These are phyloP conservation scores for Eupithecia abbreviata DNA, from an alignment of 2,888 invertebrate species.

Conservation along the genomic window DNA sequence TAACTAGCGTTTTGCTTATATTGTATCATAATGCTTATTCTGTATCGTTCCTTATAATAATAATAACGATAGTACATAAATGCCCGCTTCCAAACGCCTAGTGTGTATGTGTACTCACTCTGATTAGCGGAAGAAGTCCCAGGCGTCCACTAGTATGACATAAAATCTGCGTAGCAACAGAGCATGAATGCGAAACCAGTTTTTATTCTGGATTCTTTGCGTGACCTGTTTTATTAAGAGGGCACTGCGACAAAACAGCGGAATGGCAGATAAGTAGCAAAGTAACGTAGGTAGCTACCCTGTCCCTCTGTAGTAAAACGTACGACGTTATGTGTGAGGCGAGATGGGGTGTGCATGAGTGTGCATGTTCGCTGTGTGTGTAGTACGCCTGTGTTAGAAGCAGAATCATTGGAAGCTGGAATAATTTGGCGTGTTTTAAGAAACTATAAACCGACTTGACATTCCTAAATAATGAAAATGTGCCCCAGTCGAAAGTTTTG, in stretches of 20 bases:
- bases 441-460: too few relatives aligned
- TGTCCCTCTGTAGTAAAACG: constrained; percentile 12
- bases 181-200: constrained; percentile 23
- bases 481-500: too few relatives aligned
- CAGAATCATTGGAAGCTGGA: too few relatives aligned
- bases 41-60: too few relatives aligned
- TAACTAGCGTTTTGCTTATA: too few relatives aligned
- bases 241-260: constrained; percentile 24
- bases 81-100: background rate
- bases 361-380: too few relatives aligned
- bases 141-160: background rate
- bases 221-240: constrained; percentile 32
- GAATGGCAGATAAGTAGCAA: constrained; percentile 10
- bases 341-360: background rate
- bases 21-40: too few relatives aligned
- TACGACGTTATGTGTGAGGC: background rate
- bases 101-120: background rate
- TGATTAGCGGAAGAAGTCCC: background rate
- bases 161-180: constrained; percentile 54
- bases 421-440: too few relatives aligned
- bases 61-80: too few relatives aligned
- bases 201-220: constrained; percentile 26
- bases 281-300: background rate
- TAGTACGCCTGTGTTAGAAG: too few relatives aligned
- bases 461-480: too few relatives aligned